Evolutionary conservation across 1,140 invertebrate genomes (phyloP).

Genomic region (Eurosta solidaginis): DNA sequence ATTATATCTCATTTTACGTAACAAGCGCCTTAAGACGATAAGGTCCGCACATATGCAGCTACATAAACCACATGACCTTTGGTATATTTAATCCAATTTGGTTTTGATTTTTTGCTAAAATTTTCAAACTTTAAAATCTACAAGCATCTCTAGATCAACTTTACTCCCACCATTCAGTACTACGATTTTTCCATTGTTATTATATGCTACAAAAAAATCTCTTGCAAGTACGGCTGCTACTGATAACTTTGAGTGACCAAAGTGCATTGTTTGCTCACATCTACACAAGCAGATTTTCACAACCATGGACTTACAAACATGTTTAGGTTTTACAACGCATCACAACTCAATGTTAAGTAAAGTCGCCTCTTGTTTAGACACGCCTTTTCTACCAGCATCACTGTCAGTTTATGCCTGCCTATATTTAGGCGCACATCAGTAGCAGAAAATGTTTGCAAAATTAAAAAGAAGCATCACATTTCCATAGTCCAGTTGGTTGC

Average conservation of each 20-base stretch:
- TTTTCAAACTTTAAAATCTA: neutral
- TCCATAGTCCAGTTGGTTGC: too few species aligned
- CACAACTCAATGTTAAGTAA: neutral
- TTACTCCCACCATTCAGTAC: neutral
- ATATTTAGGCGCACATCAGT: neutral
- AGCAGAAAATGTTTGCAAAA: neutral
- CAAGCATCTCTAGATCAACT: neutral
- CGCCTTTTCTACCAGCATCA: conserved; percentile 15
- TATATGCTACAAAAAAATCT: neutral
- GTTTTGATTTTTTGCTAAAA: too few species aligned
- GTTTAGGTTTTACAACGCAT: neutral
- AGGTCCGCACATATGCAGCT: too few species aligned
- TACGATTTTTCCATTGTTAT: neutral
- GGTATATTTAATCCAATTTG: too few species aligned
- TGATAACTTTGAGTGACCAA: conserved; percentile 10
- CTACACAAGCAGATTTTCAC: neutral
- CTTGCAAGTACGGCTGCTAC: neutral
- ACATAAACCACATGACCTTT: too few species aligned
- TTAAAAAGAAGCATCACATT: neutral
- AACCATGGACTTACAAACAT: neutral
- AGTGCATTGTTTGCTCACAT: neutral
- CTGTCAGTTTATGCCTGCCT: neutral
- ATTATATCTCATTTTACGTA: too few species aligned
- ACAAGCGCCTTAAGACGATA: too few species aligned
- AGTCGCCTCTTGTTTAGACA: conserved; percentile 6